Percentiles rank a stretch among this genome's conserved stretches.
Evolutionary conservation across 2,113 vertebrate species (phyloP).

Genomic region (Phalacrocorax brasilianus): DNA sequence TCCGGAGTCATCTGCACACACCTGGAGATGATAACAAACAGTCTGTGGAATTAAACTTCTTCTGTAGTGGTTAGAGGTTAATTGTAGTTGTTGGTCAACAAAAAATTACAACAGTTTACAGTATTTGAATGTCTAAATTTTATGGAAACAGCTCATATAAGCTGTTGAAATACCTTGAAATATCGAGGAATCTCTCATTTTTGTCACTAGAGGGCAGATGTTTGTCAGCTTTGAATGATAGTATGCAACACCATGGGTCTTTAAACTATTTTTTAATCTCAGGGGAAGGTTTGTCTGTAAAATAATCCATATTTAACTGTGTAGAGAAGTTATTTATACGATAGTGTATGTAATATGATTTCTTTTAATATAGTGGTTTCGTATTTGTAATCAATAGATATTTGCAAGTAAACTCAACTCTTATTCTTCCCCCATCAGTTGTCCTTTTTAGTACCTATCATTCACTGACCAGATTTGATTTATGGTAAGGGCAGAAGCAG

Average conservation of each 20-base stretch:
- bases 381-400: not conserved
- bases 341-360: not conserved
- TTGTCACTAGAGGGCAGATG: slow-evolving; percentile 48
- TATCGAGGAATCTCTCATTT: not conserved
- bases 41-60: not conserved
- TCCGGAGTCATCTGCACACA: not conserved
- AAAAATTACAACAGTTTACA: not conserved
- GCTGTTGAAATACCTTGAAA: not conserved
- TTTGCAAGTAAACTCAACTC: not conserved
- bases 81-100: not conserved
- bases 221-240: not conserved
- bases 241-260: not conserved
- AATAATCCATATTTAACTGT: not conserved
- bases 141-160: not conserved
- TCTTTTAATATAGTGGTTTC: not conserved
- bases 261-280: not conserved
- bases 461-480: not conserved
- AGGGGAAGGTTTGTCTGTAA: not conserved
- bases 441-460: not conserved
- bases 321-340: not conserved
- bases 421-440: not conserved
- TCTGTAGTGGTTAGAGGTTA: not conserved
- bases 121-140: not conserved
- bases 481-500: not conserved
- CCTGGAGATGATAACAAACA: not conserved